Evolutionary conservation across 2,113 vertebrate genomes (phyloP).

Genomic region (Amblyornis subalaris): DNA sequence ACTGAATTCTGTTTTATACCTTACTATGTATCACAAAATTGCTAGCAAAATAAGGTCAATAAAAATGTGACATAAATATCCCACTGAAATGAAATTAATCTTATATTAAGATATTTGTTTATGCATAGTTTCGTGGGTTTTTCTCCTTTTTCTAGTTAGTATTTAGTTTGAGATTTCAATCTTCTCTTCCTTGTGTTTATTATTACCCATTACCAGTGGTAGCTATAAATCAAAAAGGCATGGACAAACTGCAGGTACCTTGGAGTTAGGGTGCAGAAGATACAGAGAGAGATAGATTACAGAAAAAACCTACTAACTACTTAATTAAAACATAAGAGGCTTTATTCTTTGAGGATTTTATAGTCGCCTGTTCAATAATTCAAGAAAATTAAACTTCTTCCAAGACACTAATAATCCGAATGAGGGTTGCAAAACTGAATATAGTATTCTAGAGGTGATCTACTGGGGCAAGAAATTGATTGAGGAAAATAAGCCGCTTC

Average conservation of each 20-base stretch:
- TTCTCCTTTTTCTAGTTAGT: not conserved
- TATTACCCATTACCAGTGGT: not conserved
- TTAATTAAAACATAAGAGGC: not conserved
- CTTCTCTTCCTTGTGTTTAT: not conserved
- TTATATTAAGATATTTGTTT: not conserved
- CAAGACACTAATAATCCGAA: not conserved
- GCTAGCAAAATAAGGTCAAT: not conserved
- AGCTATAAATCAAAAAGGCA: constrained; percentile 11
- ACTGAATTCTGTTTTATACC: not conserved
- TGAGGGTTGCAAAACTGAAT: not conserved
- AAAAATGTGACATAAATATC: not conserved
- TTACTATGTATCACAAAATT: not conserved
- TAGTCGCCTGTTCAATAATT: not conserved
- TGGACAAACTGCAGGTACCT: not conserved
- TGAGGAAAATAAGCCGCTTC: not conserved
- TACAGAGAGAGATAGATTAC: not conserved
- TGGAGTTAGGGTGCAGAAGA: not conserved
- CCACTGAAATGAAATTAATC: not conserved
- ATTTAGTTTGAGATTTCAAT: not conserved
- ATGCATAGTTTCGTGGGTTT: not conserved
- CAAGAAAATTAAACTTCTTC: not conserved
- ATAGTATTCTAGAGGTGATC: not conserved
- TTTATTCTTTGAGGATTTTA: not conserved
- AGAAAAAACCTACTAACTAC: not conserved
- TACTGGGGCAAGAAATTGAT: not conserved